Percentiles rank a stretch among this genome's conserved stretches.
Conservation (phyloP, 2,888 invertebrate genomes). For the Choreutis nemorana region DNA sequence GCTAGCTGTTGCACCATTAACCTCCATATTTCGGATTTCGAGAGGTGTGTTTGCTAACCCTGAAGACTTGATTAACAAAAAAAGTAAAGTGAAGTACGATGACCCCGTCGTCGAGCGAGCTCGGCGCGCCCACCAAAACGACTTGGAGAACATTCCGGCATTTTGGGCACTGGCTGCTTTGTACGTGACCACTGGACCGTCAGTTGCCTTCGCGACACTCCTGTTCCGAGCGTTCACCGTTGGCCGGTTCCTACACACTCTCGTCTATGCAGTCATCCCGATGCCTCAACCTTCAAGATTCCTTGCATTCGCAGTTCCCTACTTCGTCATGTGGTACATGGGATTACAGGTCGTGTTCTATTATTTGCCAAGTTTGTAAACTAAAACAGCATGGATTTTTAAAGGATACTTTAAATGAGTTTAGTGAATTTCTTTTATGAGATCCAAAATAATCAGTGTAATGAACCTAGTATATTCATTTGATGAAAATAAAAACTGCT, state of each 20-base stretch:
- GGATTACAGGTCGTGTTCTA: constrained; percentile 31
- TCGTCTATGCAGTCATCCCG: constrained; percentile 70
- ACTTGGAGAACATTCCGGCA: constrained; percentile 75
- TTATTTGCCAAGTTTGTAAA: constrained; percentile 14
- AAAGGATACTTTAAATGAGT: no score
- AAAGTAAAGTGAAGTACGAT: constrained; percentile 38
- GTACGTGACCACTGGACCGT: constrained; percentile 69
- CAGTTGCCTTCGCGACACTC: constrained; percentile 30
- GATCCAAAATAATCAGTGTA: no score
- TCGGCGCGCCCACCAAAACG: constrained; percentile 72
- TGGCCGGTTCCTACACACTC: constrained; percentile 67
- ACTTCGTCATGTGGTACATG: constrained; percentile 37
- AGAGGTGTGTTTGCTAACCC: constrained; percentile 37
- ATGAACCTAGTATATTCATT: no score
- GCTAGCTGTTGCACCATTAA: constrained; percentile 25
- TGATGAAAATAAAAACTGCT: no score
- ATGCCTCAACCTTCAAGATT: constrained; percentile 64
- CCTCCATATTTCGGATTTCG: constrained; percentile 22
- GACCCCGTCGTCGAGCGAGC: constrained; percentile 38
- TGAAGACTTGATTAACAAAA: no score
- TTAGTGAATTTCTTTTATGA: no score
- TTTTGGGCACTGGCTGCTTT: constrained; percentile 69
- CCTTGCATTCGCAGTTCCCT: constrained; percentile 31
- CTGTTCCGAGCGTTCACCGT: constrained; percentile 60
- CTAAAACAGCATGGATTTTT: no score